Percentiles rank a stretch among this genome's conserved stretches.
phyloP scores from a whole-genome alignment of 2,888 invertebrate genomes.

The Aspidapion aeneum region DNA sequence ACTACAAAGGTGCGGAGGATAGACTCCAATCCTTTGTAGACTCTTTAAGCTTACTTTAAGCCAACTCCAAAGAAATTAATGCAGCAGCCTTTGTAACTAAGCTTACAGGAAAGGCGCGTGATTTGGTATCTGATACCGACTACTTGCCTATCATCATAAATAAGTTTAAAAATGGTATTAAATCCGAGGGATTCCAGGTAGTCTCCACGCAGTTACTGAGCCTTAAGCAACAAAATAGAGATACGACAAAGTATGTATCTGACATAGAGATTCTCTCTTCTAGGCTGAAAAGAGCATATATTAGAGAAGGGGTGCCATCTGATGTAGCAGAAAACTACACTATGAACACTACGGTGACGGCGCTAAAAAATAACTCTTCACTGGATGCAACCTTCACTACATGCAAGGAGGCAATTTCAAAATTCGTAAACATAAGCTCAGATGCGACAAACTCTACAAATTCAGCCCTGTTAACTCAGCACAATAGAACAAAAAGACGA shows the following conservation, averaged over 20 bases:
- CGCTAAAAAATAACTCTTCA: constrained; percentile 5
- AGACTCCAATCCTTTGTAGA: too few relatives aligned
- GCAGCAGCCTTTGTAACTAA: not conserved
- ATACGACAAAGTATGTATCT: constrained; percentile 4
- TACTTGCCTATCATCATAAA: not conserved
- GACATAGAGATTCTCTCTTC: constrained; percentile 11
- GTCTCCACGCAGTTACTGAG: not conserved
- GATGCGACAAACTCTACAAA: not conserved
- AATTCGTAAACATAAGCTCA: constrained; percentile 12
- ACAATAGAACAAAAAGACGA: not conserved
- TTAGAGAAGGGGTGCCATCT: constrained; percentile 16
- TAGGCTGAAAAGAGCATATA: constrained; percentile 11
- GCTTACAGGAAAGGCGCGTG: not conserved
- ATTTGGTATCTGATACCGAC: not conserved
- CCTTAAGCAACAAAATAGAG: not conserved
- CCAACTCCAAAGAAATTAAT: not conserved
- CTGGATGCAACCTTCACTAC: constrained; percentile 7
- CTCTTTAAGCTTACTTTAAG: too few relatives aligned
- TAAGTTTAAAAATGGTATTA: not conserved
- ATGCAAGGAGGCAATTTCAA: constrained; percentile 6
- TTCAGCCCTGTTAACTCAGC: not conserved
- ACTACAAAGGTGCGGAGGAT: too few relatives aligned
- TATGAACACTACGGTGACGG: constrained; percentile 4
- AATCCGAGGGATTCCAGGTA: not conserved
- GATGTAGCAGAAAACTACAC: constrained; percentile 10